These are phyloP conservation scores for Corythornis madagascariensis DNA, from an alignment of 2,113 vertebrate species.

Conservation along the genomic window DNA sequence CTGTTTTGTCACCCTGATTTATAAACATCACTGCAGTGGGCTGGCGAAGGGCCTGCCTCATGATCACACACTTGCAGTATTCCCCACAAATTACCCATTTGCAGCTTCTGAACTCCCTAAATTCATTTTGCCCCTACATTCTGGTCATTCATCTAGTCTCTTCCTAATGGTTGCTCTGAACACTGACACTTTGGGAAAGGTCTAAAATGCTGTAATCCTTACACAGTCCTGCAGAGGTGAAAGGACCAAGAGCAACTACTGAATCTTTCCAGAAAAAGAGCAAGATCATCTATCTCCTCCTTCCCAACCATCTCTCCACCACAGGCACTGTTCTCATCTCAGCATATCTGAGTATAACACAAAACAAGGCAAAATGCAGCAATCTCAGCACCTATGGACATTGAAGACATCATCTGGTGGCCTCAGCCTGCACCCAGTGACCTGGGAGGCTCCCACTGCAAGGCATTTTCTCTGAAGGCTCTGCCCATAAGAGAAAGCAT, in stretches of 20 bases:
- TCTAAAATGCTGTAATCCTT: slow-evolving; percentile 53
- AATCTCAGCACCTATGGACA: neutral
- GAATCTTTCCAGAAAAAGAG: slow-evolving; percentile 54
- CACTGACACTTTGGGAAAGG: slow-evolving; percentile 26
- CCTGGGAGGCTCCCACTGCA: neutral
- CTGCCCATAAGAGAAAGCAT: neutral
- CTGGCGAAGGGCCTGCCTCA: neutral
- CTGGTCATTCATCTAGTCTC: slow-evolving; percentile 53
- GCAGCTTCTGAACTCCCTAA: slow-evolving; percentile 35
- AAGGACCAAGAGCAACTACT: slow-evolving; percentile 58
- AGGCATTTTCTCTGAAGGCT: neutral
- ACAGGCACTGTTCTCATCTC: neutral
- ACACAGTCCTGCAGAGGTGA: neutral
- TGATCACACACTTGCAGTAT: neutral
- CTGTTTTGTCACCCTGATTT: slow-evolving; percentile 24
- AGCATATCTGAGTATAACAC: neutral
- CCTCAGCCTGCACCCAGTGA: neutral
- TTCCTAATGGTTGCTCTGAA: slow-evolving; percentile 48
- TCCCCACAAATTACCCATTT: slow-evolving; percentile 24
- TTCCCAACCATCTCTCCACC: neutral
- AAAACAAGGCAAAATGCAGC: neutral
- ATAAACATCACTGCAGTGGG: neutral
- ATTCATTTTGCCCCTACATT: slow-evolving; percentile 57
- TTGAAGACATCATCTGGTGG: neutral
- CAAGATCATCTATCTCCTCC: slow-evolving; percentile 52